phyloP scores from a whole-genome alignment of 2,888 invertebrate genomes.

The Caenorhabditis macrosperma region DNA sequence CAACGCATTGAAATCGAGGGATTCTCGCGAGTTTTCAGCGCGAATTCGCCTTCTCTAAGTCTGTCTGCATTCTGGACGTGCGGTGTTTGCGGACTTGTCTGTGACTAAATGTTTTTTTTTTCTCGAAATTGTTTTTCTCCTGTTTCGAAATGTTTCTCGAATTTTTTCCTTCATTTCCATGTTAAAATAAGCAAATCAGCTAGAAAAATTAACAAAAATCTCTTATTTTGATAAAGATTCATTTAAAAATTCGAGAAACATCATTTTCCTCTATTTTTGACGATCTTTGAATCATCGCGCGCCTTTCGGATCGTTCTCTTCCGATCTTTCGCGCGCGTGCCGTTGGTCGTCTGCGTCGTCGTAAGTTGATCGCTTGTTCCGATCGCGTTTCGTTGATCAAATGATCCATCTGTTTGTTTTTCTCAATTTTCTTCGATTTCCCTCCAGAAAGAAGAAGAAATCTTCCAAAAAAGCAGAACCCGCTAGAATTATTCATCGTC shows the following conservation, averaged over 20 bases:
- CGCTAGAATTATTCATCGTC: not conserved
- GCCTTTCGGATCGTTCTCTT: not conserved
- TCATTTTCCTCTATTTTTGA: not conserved
- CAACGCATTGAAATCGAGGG: too few species aligned
- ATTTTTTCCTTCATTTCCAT: too few species aligned
- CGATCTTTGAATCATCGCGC: constrained; percentile 36
- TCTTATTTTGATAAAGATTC: not conserved
- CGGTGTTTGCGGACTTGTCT: too few species aligned
- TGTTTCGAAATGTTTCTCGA: too few species aligned
- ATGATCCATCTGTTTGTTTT: not conserved
- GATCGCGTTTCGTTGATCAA: constrained; percentile 12
- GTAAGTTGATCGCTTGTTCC: constrained; percentile 14
- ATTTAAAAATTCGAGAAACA: too few species aligned
- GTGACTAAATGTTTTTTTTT: too few species aligned
- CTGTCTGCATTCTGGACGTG: too few species aligned
- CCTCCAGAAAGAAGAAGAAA: not conserved
- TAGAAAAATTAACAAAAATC: too few species aligned
- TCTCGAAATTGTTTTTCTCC: too few species aligned
- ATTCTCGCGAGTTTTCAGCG: too few species aligned
- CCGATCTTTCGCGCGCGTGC: constrained; percentile 12
- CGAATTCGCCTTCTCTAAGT: too few species aligned
- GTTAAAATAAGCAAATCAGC: too few species aligned
- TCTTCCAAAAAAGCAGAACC: not conserved
- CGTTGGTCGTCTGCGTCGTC: not conserved
- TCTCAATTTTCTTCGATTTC: not conserved